Evolutionary conservation across 1,140 invertebrate species (phyloP), one percentile per base, ranked within the genome.

Genomic region (Leucophenga varia): DNA sequence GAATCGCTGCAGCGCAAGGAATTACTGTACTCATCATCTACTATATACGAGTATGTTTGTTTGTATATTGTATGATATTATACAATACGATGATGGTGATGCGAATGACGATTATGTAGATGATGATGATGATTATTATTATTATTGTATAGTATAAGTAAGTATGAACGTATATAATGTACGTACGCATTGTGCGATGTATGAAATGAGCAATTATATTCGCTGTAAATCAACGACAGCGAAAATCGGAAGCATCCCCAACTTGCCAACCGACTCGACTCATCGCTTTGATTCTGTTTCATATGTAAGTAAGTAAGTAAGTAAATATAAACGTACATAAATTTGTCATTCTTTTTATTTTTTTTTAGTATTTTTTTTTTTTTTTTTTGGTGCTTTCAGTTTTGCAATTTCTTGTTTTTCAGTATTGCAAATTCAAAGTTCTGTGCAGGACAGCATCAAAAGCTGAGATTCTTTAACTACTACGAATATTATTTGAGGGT

Each of bases 181-280:
- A n/a, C n/a, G 43, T 52, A 52, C 63, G 59, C 55, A 56, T 67
- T 67, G 50, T 63, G 67, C 63, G 67, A 68, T 67, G 63, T 67
- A 67, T 67, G 63, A 67, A 67, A 67, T 67, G 63, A 67, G 63
- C 63, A 67, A 67, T 67, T 67, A 67, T 67, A 67, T 68, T 67
- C 63, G 63, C 64, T 67, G 63, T 67, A 67, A 67, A 67, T 67
- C 63, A 67, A 57, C 63, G 59, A 55, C 54, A 55, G 53, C 34
- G 42, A 61, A 46, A 54, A 67, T 65, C 63, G 63, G 63, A 63
- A 59, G 28, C 56, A 50, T 36, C 21, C 12, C 31, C 34, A 51
- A 47, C 43, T 52, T 47, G 55, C 47, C 17, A n/a, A n/a, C 20
- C 10, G 22, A 25, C 10, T 25, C 22, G 10, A 25, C 22, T 25